Percentiles rank a stretch among this genome's conserved stretches.
These are phyloP conservation scores for Sycophaga agraensis DNA, from an alignment of 1,140 invertebrate genomes.

Conservation along the genomic window DNA sequence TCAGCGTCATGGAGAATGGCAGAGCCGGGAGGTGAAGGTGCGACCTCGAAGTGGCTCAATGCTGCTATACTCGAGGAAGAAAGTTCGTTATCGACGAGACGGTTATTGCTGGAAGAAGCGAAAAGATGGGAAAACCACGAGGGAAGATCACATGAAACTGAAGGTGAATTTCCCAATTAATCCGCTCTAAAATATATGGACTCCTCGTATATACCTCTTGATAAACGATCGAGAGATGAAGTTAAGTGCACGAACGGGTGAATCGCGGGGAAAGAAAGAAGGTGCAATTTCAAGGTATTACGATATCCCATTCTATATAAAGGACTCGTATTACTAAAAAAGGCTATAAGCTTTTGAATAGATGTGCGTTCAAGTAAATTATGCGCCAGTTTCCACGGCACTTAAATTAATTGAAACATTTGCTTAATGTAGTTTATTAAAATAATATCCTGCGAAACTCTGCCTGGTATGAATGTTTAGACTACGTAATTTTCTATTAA, in stretches of 20 bases:
- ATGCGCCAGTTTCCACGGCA: not conserved
- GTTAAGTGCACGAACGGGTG: too few species aligned
- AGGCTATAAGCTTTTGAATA: too few species aligned
- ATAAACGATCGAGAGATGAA: too few species aligned
- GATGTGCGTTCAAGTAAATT: too few species aligned
- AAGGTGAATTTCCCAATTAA: constrained; percentile 67
- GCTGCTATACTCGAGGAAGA: constrained; percentile 94
- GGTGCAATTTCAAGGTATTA: too few species aligned
- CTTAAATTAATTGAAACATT: not conserved
- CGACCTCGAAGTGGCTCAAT: constrained; percentile 96
- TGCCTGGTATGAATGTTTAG: not conserved
- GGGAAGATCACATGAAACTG: constrained; percentile 99
- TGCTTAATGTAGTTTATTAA: not conserved
- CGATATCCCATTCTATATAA: too few species aligned
- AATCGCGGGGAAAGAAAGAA: too few species aligned
- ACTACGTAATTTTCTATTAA: constrained; percentile 15
- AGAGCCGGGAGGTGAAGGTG: constrained; percentile 95
- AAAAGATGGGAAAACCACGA: constrained; percentile 95
- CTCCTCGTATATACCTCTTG: not conserved
- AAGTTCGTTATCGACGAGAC: constrained; percentile 92
- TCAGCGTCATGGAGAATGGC: constrained; percentile 93
- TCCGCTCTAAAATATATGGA: too few species aligned
- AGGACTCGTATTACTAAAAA: too few species aligned
- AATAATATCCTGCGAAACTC: constrained; percentile 4
- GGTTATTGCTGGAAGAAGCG: constrained; percentile 99